A percentile compares a stretch with the other conserved stretches of the same genome.
phyloP scores from a whole-genome alignment of 1,140 invertebrate species.

The Kradibia gibbosae region DNA sequence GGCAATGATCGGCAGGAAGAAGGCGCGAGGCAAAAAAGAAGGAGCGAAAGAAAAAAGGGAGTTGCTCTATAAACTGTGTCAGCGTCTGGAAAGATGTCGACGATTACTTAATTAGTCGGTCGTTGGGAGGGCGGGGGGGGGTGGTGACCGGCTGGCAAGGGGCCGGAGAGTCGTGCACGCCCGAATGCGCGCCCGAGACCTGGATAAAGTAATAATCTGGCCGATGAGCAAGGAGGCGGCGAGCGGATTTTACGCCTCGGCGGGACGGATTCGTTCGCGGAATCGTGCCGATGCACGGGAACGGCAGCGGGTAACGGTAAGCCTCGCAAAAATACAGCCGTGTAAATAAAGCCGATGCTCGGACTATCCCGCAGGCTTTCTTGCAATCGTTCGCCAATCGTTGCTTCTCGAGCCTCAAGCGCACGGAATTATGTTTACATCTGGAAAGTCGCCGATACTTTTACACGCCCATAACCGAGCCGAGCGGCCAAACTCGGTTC shows the following conservation, averaged over 20 bases:
- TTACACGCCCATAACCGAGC: not conserved
- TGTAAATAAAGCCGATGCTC: not conserved
- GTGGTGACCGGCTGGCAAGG: too few relatives aligned
- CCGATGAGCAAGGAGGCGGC: not conserved
- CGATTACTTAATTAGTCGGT: conserved; percentile 36
- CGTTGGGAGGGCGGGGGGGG: too few relatives aligned
- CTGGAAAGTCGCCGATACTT: not conserved
- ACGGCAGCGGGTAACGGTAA: not conserved
- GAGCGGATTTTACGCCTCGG: conserved; percentile 4
- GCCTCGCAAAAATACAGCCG: not conserved
- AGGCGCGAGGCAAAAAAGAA: not conserved
- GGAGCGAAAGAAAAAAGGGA: conserved; percentile 24
- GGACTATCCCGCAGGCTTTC: too few relatives aligned
- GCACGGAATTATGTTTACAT: not conserved
- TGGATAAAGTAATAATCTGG: conserved; percentile 37
- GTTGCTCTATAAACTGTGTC: conserved; percentile 25
- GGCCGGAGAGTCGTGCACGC: not conserved
- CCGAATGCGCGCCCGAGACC: not conserved
- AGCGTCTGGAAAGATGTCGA: conserved; percentile 34
- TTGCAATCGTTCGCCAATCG: not conserved
- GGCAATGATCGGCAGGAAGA: not conserved
- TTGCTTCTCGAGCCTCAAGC: not conserved
- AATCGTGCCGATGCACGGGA: not conserved
- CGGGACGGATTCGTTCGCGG: not conserved
- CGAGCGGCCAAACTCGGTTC: not conserved